Base-by-base conservation (phyloP, 2,113 vertebrate species). In the Myocastor coypus region DNA sequence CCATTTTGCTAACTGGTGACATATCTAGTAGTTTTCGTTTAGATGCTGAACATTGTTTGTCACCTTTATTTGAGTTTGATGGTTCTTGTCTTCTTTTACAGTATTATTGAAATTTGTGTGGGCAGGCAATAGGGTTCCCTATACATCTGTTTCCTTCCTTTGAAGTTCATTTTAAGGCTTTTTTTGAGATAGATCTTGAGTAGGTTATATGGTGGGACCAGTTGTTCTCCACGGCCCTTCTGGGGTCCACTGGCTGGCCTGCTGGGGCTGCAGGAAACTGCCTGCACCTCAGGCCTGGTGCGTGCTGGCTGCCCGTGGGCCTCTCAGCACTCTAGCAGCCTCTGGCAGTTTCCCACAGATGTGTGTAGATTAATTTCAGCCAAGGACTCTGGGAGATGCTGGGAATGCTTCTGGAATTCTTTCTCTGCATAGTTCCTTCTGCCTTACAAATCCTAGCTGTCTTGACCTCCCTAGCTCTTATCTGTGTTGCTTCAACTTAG, bases 181-280 rank as follows among this genome's bases (percentile, higher is more conserved):
- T 68, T 68, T n/a, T 28, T 28, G 16, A 14, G 84, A 22, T 3
- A 37, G 57, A 61, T 95, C 37, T 71, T 46, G 61, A 69, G 61
- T 3, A 19, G 69, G 46, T 40, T n/a, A 12, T 1, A 4, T 17
- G 3, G 6, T 0, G 24, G 55, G 20, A 12, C 24, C 30, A 8
- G 22, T 24, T 89, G 13, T 28, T 59, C 7, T 17, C 69, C n/a
- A 9, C 5, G 26, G 16, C 34, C 55, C 77, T 59, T 84, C 57
- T 34, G 30, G n/a, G 8, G 59, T 14, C 16, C 11, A 0, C 28
- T 1, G 8, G 13, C 1, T 17, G 66, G 7, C 14, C 2, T 8
- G 3, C 50, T 87, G 7, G 3, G 11, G 26, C 37, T 34, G 59
- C 19, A 9, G 83, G 66, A n/a, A 61, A 32, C 0, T 34, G 32